A percentile compares a stretch with the other conserved stretches of the same genome.
Evolutionary conservation across 2,113 vertebrate species (phyloP).

Genomic region (Cyprinodon brontotheroides): DNA sequence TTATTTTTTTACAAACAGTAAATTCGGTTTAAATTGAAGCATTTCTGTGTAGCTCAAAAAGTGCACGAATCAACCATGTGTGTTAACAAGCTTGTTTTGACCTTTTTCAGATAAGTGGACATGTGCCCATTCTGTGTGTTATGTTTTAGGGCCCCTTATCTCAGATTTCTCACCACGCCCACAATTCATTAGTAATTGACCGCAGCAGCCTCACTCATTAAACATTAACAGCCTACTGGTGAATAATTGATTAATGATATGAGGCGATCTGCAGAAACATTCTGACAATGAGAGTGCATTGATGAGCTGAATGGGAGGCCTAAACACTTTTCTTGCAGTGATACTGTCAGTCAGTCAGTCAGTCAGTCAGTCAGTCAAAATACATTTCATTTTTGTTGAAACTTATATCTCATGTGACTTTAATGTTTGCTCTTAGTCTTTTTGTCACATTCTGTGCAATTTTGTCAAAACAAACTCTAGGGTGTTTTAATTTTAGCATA

Average conservation of each 20-base stretch:
- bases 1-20: neutral
- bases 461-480: neutral
- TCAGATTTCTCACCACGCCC: constrained; percentile 68
- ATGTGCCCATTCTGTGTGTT: constrained; percentile 36
- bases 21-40: neutral
- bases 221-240: constrained; percentile 80
- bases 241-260: constrained; percentile 85
- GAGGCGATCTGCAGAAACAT: constrained; percentile 72
- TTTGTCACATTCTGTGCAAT: neutral
- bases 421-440: constrained; percentile 16
- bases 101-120: constrained; percentile 1
- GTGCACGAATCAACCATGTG: neutral
- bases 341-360: neutral
- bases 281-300: constrained; percentile 75
- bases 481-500: neutral
- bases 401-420: neutral
- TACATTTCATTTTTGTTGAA: neutral
- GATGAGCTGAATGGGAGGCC: constrained; percentile 54
- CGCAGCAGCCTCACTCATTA: constrained; percentile 78
- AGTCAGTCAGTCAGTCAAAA: neutral
- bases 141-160: constrained; percentile 62
- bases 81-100: constrained; percentile 10
- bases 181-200: constrained; percentile 84
- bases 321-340: constrained; percentile 29
- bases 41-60: neutral